Base-by-base conservation (phyloP, 2,113 vertebrate species). In the Chlorodrepanis virens region DNA sequence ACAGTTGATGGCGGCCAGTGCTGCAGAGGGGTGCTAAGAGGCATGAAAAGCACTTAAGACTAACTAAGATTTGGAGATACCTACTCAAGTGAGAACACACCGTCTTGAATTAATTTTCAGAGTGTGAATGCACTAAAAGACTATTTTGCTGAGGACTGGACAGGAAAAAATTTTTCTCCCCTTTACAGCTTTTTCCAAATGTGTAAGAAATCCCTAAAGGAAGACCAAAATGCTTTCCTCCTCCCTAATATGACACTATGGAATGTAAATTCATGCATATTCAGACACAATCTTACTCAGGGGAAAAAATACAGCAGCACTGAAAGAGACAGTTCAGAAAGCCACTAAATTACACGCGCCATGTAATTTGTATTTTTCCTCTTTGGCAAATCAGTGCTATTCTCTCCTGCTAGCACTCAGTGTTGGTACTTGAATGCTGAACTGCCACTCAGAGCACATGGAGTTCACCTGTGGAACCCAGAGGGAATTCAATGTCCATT, bases 361-460 rank as follows among this genome's bases (percentile, higher is more conserved):
- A 0, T 2, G 9, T 63, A 47, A 80, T 80, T 74, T 37, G 12
- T 69, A 4, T 54, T 77, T 89, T 61, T 39, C 35, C 42, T 87
- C 31, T 21, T 29, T 2, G 4, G 42, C 27, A 61, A 83, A 88
- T 83, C 78, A 72, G 37, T 0, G 4, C 63, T 83, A 14, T 72
- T 83, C 63, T 83, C 50, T 90, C 54, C 70, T 1, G 2, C 68
- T 50, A 22, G 22, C 37, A 44, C 27, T 64, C 3, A 1, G 27
- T 10, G 45, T 25, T 13, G 8, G 49, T 24, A 31, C 57, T 49
- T 54, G 50, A 80, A 84, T 47, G 52, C 52, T 59, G 40, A 93
- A 40, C 12, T 0, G 12, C 60, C 31, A 7, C 29, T 77, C 2
- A 2, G 54, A 71, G 64, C 28, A 65, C 31, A 27, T 0, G 0